Evolutionary conservation across 1,140 invertebrate species (phyloP).

Genomic region (Zaprionus africanus): DNA sequence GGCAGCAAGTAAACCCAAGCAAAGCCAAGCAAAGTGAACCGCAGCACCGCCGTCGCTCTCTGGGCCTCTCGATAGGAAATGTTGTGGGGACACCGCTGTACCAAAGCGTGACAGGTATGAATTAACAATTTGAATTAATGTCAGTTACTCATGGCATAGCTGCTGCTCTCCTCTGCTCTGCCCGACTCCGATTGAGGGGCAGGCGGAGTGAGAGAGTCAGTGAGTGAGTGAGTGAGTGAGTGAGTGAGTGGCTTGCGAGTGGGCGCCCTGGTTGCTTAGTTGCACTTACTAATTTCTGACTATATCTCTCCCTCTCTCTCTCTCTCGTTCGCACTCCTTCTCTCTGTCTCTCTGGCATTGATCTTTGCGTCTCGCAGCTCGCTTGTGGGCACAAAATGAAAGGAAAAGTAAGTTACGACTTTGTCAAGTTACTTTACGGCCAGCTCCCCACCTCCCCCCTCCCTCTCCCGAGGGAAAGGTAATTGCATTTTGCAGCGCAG

Average conservation of each 20-base stretch:
- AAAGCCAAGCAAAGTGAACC: background rate
- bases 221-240: background rate
- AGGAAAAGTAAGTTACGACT: constrained; percentile 82
- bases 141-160: constrained; percentile 82
- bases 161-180: constrained; percentile 43
- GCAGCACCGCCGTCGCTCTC: background rate
- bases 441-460: constrained; percentile 25
- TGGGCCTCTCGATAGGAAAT: constrained; percentile 62
- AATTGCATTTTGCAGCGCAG: constrained; percentile 69
- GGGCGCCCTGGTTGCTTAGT: constrained; percentile 76
- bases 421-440: constrained; percentile 58
- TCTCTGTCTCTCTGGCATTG: constrained; percentile 64
- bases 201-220: background rate
- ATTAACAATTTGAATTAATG: constrained; percentile 83
- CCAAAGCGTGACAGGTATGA: constrained; percentile 83
- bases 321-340: background rate
- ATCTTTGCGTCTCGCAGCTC: constrained; percentile 60
- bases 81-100: constrained; percentile 82
- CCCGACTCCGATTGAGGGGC: constrained; percentile 16
- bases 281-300: constrained; percentile 82
- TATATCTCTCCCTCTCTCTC: constrained; percentile 19
- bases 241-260: constrained; percentile 57
- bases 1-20: constrained; percentile 4
- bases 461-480: constrained; percentile 66
- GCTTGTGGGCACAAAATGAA: constrained; percentile 72